These are phyloP conservation scores for Tromatobia lineatoria DNA, from an alignment of 2,888 invertebrate species.

Conservation along the genomic window DNA sequence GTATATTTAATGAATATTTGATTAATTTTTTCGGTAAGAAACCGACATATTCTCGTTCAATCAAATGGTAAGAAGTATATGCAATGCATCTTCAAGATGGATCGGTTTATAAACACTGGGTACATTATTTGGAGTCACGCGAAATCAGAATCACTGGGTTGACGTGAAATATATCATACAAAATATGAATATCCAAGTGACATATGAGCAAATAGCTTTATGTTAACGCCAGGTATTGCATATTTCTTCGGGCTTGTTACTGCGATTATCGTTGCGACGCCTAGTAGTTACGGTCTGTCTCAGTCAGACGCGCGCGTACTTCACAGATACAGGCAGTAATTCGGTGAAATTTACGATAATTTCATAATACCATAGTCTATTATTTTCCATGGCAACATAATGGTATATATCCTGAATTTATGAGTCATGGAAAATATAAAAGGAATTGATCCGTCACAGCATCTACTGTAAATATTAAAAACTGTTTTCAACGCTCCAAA, in stretches of 20 bases:
- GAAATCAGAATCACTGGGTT: background rate
- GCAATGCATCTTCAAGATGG: no score
- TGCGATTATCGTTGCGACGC: background rate
- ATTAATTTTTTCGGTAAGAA: no score
- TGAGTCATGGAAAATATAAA: background rate
- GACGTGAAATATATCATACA: background rate
- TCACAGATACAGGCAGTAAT: background rate
- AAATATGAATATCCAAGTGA: background rate
- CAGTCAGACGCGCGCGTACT: background rate
- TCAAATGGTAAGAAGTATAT: no score
- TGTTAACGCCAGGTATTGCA: background rate
- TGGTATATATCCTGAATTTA: background rate
- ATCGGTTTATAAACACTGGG: no score
- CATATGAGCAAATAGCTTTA: background rate
- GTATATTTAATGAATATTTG: no score
- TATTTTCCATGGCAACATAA: background rate
- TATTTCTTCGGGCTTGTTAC: background rate
- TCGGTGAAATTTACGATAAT: background rate
- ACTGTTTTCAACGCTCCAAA: no score
- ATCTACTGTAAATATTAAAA: no score
- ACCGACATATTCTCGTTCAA: no score
- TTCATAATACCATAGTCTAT: background rate
- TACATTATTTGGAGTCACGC: background rate
- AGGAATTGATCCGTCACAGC: no score
- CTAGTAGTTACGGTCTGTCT: conserved; percentile 4